phyloP scores from a whole-genome alignment of 1,140 invertebrate species.

The Eumeta japonica region DNA sequence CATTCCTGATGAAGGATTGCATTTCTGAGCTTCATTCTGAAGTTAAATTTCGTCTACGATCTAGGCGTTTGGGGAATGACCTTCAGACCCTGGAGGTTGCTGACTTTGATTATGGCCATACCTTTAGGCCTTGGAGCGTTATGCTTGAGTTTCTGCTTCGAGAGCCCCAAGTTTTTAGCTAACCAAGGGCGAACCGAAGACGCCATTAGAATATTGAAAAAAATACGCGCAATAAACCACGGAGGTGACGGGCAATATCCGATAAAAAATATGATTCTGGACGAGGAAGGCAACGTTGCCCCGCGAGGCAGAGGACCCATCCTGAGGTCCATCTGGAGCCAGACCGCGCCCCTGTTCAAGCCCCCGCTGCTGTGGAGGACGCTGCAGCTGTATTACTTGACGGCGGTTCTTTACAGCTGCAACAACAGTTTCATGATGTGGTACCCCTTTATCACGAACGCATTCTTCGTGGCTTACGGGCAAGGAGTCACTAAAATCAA shows the following conservation, averaged over 20 bases:
- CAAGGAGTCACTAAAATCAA: no score
- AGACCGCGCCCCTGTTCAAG: conserved; percentile 35
- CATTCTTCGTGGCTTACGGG: no score
- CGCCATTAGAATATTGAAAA: conserved; percentile 54
- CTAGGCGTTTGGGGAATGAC: conserved; percentile 32
- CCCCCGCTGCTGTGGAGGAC: conserved; percentile 26
- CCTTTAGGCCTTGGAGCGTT: conserved; percentile 62
- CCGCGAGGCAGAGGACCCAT: conserved; percentile 5
- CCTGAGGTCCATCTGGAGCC: conserved; percentile 22
- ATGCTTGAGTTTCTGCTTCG: conserved; percentile 61
- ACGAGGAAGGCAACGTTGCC: conserved; percentile 8
- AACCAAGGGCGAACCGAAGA: conserved; percentile 57
- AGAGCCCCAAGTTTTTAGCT: conserved; percentile 70
- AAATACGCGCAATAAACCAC: conserved; percentile 57
- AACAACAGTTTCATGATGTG: no score
- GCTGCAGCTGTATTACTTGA: conserved; percentile 20
- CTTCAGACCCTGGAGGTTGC: conserved; percentile 67
- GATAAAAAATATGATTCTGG: conserved; percentile 15
- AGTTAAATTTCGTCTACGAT: conserved; percentile 38
- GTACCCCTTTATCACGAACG: no score
- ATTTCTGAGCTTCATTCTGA: conserved; percentile 50
- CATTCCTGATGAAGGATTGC: no score
- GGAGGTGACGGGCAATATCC: no score
- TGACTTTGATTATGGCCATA: conserved; percentile 62
- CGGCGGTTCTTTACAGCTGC: no score